Base-by-base conservation (phyloP, 1,140 invertebrate genomes). In the Aradophagus sp. region DNA sequence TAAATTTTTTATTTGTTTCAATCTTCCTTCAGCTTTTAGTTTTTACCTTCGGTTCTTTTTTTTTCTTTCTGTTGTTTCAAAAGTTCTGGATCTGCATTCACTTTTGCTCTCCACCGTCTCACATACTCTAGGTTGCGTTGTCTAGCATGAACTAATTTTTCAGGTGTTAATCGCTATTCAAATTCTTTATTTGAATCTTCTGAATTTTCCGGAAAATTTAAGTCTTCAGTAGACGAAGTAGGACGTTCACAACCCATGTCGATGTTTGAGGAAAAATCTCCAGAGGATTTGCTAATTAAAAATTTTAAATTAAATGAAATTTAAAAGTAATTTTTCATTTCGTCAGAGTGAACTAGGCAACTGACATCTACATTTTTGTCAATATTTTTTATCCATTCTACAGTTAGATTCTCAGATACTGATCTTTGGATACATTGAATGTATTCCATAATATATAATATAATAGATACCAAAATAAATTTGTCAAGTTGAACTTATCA, bases 281-380 rank as follows among this genome's bases (percentile, higher is more conserved):
- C 44, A 47, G 44, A 13, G 11, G 29, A 47, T 13, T 47, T 47
- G 32, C 29, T 47, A 47, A n/a, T n/a, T n/a, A n/a, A n/a, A n/a
- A n/a, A n/a, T n/a, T n/a, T n/a, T n/a, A n/a, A n/a, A n/a, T n/a
- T n/a, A n/a, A n/a, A n/a, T n/a, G n/a, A n/a, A n/a, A n/a, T n/a
- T n/a, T n/a, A n/a, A n/a, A n/a, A n/a, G n/a, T n/a, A n/a, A n/a
- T n/a, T n/a, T n/a, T n/a, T n/a, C n/a, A n/a, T n/a, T n/a, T n/a
- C n/a, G n/a, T n/a, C n/a, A n/a, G n/a, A n/a, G n/a, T n/a, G n/a
- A n/a, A n/a, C n/a, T n/a, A n/a, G n/a, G n/a, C n/a, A n/a, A n/a
- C n/a, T n/a, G n/a, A n/a, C n/a, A n/a, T n/a, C n/a, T n/a, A n/a
- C n/a, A n/a, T n/a, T n/a, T n/a, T n/a, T n/a, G n/a, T n/a, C n/a